A percentile compares a stretch with the other conserved stretches of the same genome.
phyloP scores from a whole-genome alignment of 2,797 vertebrate genomes.

The Esox lucius region DNA sequence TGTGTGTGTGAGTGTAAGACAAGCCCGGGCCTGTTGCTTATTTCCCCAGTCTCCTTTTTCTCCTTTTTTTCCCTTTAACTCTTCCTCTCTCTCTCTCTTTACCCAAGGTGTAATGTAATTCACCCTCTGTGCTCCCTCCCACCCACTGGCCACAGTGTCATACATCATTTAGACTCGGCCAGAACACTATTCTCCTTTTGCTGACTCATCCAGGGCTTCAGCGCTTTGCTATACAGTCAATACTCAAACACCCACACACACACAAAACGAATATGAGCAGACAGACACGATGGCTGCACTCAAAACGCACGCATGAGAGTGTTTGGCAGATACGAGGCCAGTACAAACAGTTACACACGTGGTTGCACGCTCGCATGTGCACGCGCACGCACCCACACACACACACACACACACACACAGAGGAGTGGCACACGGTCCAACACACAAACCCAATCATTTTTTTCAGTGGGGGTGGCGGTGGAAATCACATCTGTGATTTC shows the following conservation, averaged over 20 bases:
- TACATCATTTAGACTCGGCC: constrained; percentile 11
- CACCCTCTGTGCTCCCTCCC: background rate
- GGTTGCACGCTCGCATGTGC: too few relatives aligned
- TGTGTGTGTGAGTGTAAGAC: background rate
- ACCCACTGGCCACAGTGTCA: background rate
- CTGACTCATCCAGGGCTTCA: constrained; percentile 8
- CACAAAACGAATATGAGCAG: background rate
- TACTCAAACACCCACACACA: background rate
- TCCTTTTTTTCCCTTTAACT: background rate
- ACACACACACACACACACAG: background rate
- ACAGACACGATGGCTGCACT: background rate
- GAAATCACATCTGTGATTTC: constrained; percentile 3
- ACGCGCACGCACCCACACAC: background rate
- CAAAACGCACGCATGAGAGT: too few relatives aligned
- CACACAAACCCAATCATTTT: too few relatives aligned
- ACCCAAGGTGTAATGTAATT: constrained; percentile 3
- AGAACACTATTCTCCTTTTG: background rate
- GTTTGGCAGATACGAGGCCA: too few relatives aligned
- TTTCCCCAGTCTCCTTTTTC: background rate
- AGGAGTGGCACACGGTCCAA: too few relatives aligned
- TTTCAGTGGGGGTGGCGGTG: too few relatives aligned
- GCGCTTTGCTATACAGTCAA: background rate
- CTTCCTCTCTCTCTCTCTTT: background rate
- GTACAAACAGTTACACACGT: too few relatives aligned
- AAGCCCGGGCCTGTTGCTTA: background rate